phyloP scores from a whole-genome alignment of 53 echinoderm and acorn worm genomes.

The Astropecten irregularis region DNA sequence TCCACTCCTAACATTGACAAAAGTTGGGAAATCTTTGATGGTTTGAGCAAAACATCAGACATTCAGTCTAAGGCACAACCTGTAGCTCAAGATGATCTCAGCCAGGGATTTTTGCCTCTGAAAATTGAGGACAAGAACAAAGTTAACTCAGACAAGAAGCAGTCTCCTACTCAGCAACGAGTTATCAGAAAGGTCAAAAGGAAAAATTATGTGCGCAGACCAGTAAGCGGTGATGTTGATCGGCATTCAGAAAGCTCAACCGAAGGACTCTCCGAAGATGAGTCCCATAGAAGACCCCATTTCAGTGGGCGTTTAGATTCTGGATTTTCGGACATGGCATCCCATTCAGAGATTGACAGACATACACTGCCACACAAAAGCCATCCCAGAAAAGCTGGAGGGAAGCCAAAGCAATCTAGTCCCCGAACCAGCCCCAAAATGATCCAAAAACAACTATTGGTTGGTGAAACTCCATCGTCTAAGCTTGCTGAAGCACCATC shows the following conservation, averaged over 20 bases:
- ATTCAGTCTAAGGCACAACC: not conserved
- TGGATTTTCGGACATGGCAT: conserved; percentile 75
- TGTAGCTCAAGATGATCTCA: not conserved
- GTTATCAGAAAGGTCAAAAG: conserved; percentile 64
- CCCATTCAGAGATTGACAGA: conserved; percentile 69
- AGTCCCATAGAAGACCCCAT: conserved; percentile 60
- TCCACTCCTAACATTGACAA: conserved; percentile 66
- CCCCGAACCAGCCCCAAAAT: conserved; percentile 29
- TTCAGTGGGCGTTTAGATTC: conserved; percentile 69
- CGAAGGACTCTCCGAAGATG: conserved; percentile 70
- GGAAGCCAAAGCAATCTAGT: conserved; percentile 27
- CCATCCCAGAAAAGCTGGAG: conserved; percentile 5
- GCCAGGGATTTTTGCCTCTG: not conserved
- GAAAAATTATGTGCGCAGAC: conserved; percentile 52
- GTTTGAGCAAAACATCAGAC: not conserved
- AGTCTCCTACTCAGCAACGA: conserved; percentile 53
- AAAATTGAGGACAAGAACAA: not conserved
- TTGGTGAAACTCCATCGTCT: not conserved
- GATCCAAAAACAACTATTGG: not conserved
- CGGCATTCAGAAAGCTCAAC: conserved; percentile 60
- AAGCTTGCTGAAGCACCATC: conserved; percentile 49
- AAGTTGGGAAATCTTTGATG: conserved; percentile 29
- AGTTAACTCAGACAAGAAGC: conserved; percentile 6
- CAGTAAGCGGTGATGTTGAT: conserved; percentile 36
- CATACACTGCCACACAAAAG: conserved; percentile 34